Conservation (phyloP, 1,140 invertebrate species). For the Trachymyrmex cornetzi region DNA sequence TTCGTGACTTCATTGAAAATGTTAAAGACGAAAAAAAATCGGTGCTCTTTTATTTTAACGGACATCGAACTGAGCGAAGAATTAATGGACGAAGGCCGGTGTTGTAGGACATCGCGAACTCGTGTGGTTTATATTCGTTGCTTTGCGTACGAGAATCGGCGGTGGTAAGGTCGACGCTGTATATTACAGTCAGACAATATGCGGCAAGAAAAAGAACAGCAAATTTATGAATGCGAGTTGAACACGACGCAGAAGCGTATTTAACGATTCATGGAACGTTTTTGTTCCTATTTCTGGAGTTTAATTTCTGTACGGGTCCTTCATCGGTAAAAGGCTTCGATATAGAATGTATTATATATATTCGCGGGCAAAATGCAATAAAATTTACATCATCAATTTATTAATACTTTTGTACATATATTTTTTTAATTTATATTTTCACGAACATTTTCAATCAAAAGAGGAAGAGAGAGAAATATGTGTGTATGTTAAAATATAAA, state of each 20-base stretch:
- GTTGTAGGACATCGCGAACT: not conserved
- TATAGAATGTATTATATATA: not conserved
- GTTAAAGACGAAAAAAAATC: no score
- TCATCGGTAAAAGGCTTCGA: conserved; percentile 6
- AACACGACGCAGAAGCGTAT: conserved; percentile 4
- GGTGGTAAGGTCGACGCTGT: conserved; percentile 5
- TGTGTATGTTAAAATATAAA: not conserved
- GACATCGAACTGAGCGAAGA: not conserved
- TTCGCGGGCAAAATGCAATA: not conserved
- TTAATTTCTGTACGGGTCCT: conserved; percentile 51
- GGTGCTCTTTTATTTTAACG: not conserved
- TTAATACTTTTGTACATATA: not conserved
- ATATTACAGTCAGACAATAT: conserved; percentile 20
- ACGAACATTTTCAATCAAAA: not conserved
- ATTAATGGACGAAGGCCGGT: not conserved
- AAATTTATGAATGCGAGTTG: conserved; percentile 15
- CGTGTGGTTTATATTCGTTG: conserved; percentile 7
- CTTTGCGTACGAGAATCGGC: not conserved
- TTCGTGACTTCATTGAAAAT: not conserved
- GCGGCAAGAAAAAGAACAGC: conserved; percentile 3
- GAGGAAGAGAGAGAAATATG: not conserved
- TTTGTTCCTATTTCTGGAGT: conserved; percentile 46
- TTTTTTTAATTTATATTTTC: conserved; percentile 6
- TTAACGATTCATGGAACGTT: conserved; percentile 31
- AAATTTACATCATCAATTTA: no score